Base-by-base conservation (phyloP, 2,113 vertebrate genomes). In the Antechinus stuartii region DNA sequence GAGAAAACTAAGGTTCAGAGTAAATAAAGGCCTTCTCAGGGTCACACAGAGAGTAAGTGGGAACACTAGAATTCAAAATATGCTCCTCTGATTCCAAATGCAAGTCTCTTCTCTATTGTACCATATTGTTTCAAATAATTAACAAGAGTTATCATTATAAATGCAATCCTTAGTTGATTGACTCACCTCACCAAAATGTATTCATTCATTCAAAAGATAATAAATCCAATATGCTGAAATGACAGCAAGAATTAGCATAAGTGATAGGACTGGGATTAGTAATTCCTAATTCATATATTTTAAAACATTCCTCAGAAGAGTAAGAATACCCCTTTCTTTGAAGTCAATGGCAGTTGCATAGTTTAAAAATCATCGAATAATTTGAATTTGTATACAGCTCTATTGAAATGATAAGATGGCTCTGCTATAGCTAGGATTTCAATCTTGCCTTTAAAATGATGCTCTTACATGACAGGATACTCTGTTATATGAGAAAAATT, bases 121-220 rank as follows among this genome's bases (percentile, higher is more conserved):
- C 6, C n/a, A 84, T 8, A 42, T 42, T 42, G 19, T 42, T 35
- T 42, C n/a, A 84, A 84, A 42, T 84, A 23, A 84, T 84, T 42
- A 84, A 84, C n/a, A 42, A 42, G 19, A 19, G n/a, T 91, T 90
- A n/a, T 84, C 89, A 90, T 93, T 91, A 95, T n/a, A 7, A 92
- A 93, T 90, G 89, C 54, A 55, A 94, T 90, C 5, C 0, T 10
- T 35, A 95, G 50, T n/a, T 46, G 24, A 23, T 91, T 84, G 54
- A 0, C 92, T 93, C 24, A 53, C 91, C 57, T 96, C n/a, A 95
- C 53, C 92, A 93, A 95, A 96, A 93, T 91, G 46, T 91, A 93
- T 93, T 92, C 14, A 68, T 93, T 93, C 53, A 94, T 84, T 91
- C 92, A 94, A 49, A 56, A 94, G 89, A 52, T 49, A 1, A 52